Evolutionary conservation across 2,888 invertebrate genomes (phyloP).

Genomic region (Ptychoptera contaminata): DNA sequence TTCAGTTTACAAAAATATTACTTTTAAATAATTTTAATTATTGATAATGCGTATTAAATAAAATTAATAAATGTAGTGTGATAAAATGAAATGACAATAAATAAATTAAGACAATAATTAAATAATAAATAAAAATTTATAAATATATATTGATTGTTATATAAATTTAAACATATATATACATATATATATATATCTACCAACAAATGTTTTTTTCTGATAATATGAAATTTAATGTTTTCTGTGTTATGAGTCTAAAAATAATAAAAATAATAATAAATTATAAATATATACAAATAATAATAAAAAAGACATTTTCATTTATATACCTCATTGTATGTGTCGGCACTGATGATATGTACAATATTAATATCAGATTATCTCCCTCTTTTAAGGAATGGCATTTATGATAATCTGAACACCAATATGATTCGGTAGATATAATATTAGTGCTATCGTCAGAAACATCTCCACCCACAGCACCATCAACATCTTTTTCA

Average conservation of each 20-base stretch:
- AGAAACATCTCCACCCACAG: background rate
- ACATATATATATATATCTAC: too few relatives aligned
- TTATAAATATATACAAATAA: background rate
- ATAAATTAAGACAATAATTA: constrained; percentile 1
- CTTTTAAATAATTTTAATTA: too few relatives aligned
- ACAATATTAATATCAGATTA: constrained; percentile 57
- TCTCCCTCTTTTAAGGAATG: constrained; percentile 51
- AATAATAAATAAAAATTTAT: background rate
- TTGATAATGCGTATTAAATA: background rate
- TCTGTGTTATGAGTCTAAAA: constrained; percentile 43
- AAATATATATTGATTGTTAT: background rate
- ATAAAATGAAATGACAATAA: background rate
- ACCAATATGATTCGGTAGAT: constrained; percentile 55
- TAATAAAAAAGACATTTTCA: background rate
- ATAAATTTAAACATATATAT: background rate
- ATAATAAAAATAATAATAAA: constrained; percentile 1
- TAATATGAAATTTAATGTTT: constrained; percentile 43
- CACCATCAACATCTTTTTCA: constrained; percentile 12
- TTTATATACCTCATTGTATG: constrained; percentile 47
- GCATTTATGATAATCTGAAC: constrained; percentile 75
- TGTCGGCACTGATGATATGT: constrained; percentile 54
- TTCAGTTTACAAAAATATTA: too few relatives aligned
- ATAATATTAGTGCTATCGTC: constrained; percentile 5
- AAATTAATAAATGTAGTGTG: background rate
- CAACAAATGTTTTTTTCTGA: constrained; percentile 54